These are phyloP conservation scores for Empidonax alnorum DNA, from an alignment of 2,113 vertebrate species.

Conservation along the genomic window DNA sequence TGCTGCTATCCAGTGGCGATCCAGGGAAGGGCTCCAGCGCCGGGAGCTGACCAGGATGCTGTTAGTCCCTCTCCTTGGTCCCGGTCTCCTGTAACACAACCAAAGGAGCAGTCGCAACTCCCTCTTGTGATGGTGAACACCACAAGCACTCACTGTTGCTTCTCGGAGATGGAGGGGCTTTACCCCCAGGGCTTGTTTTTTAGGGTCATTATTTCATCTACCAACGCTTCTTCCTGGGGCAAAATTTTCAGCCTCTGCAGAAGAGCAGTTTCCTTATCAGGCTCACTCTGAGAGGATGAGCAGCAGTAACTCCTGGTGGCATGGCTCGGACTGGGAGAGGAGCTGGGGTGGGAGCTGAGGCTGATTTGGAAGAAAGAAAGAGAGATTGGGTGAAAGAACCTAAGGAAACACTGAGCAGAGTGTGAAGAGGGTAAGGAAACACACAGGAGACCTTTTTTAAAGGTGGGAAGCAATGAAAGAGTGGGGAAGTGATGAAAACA, in stretches of 20 bases:
- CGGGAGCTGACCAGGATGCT: not conserved
- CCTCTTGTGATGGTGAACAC: not conserved
- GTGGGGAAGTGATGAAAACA: not conserved
- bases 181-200: not conserved
- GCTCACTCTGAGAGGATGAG: not conserved
- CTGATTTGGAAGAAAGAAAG: not conserved
- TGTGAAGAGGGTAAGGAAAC: not conserved
- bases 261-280: not conserved
- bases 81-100: rapidly evolving
- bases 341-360: not conserved
- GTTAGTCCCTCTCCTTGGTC: not conserved
- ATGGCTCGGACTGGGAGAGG: not conserved
- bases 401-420: not conserved
- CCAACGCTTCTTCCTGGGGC: not conserved
- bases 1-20: not conserved
- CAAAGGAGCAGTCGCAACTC: not conserved
- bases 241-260: not conserved
- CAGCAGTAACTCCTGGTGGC: not conserved
- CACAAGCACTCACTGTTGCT: not conserved
- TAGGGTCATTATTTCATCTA: not conserved
- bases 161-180: not conserved
- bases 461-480: not conserved
- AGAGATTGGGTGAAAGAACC: not conserved
- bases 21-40: not conserved
- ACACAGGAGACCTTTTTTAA: not conserved